Evolutionary conservation across 2,888 invertebrate species (phyloP).

Genomic region (Sepiola atlantica): DNA sequence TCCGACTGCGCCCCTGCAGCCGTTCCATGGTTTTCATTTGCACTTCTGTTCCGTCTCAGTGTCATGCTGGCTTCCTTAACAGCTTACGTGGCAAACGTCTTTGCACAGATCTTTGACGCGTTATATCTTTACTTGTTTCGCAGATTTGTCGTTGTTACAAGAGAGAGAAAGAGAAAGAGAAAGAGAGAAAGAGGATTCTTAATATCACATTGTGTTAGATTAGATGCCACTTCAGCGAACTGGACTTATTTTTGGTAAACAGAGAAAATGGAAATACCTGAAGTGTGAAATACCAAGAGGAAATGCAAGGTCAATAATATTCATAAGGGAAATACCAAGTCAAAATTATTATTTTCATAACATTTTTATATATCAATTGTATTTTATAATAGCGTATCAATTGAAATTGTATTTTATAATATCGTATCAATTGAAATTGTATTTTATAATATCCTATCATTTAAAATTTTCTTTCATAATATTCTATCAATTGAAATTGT

Average conservation of each 20-base stretch:
- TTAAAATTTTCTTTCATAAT: no score
- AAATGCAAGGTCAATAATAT: no score
- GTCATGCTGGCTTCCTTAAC: not conserved
- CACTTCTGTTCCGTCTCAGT: not conserved
- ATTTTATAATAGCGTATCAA: no score
- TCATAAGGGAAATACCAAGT: no score
- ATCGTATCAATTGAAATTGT: no score
- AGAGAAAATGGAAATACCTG: constrained; percentile 2
- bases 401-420: no score
- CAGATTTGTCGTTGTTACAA: not conserved
- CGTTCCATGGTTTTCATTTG: not conserved
- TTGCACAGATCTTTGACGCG: not conserved
- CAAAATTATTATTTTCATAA: no score
- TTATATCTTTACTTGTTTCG: not conserved
- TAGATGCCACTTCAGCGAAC: not conserved
- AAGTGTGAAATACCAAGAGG: no score
- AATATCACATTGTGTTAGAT: not conserved
- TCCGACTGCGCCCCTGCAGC: not conserved
- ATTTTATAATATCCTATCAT: no score
- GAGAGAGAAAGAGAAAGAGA: not conserved
- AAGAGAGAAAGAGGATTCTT: not conserved
- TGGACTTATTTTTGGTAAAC: not conserved
- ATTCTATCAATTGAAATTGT: no score
- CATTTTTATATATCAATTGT: no score
- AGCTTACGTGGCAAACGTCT: constrained; percentile 9